phyloP scores from a whole-genome alignment of 2,113 vertebrate genomes.

The Apodemus speciosus region DNA sequence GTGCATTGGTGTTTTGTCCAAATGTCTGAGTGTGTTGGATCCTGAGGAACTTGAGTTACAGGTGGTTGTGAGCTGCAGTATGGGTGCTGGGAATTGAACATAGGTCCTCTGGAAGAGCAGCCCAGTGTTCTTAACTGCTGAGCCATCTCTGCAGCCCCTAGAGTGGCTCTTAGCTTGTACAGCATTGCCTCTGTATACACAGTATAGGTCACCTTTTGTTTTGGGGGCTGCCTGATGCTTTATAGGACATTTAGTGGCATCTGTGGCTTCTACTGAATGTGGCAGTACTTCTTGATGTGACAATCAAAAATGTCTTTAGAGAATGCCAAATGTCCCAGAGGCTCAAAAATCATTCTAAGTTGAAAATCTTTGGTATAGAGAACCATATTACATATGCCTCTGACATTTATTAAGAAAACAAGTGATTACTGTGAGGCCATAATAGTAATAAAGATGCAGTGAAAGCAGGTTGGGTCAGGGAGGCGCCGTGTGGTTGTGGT shows the following conservation, averaged over 20 bases:
- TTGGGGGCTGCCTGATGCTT: not conserved
- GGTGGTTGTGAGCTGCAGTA: too few species aligned
- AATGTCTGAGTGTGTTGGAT: too few species aligned
- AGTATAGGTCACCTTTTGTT: not conserved
- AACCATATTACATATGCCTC: not conserved
- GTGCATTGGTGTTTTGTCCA: too few species aligned
- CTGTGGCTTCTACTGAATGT: not conserved
- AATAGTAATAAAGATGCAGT: not conserved
- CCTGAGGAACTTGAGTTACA: too few species aligned
- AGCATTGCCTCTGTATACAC: not conserved
- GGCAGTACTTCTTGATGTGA: not conserved
- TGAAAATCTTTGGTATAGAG: constrained; percentile 35
- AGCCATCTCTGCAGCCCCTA: too few species aligned
- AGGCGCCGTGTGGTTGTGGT: not conserved
- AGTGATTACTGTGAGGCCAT: not conserved
- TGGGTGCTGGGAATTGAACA: too few species aligned
- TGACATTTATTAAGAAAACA: constrained; percentile 37
- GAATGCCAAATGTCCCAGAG: not conserved
- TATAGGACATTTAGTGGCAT: not conserved
- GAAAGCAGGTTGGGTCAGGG: not conserved
- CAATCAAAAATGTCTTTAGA: constrained; percentile 26
- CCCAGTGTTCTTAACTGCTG: too few species aligned
- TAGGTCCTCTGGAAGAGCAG: too few species aligned
- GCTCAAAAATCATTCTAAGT: not conserved
- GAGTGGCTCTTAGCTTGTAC: not conserved